These are phyloP conservation scores for Eristalis pertinax DNA, from an alignment of 2,888 invertebrate species.

Conservation along the genomic window DNA sequence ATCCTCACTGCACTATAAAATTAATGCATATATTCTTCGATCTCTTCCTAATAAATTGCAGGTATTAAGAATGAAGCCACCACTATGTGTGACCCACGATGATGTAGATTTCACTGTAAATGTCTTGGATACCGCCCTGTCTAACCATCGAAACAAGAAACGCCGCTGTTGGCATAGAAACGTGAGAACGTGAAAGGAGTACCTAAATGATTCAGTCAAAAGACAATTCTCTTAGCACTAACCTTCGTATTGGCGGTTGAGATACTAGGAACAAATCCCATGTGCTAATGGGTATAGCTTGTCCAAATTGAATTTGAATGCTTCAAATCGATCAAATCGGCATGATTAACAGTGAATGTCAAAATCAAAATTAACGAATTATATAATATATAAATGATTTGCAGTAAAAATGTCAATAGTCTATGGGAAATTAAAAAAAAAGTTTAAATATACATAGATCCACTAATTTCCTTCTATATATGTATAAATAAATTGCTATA, in stretches of 20 bases:
- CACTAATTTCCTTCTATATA: too few relatives aligned
- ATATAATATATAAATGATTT: too few relatives aligned
- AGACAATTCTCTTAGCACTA: neutral
- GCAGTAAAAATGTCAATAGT: too few relatives aligned
- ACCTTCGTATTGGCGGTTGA: neutral
- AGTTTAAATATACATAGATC: too few relatives aligned
- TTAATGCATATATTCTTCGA: neutral
- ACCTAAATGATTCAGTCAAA: slow-evolving; percentile 1
- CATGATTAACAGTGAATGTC: neutral
- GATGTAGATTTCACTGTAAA: slow-evolving; percentile 90
- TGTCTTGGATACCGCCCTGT: slow-evolving; percentile 82
- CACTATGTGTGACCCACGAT: slow-evolving; percentile 93
- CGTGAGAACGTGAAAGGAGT: slow-evolving; percentile 51
- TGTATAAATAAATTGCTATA: too few relatives aligned
- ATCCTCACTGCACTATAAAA: neutral
- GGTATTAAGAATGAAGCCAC: slow-evolving; percentile 96
- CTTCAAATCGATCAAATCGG: slow-evolving; percentile 21
- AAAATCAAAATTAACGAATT: too few relatives aligned
- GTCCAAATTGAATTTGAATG: slow-evolving; percentile 44
- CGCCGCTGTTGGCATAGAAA: slow-evolving; percentile 77
- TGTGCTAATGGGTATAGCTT: neutral
- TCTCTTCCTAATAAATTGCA: slow-evolving; percentile 78
- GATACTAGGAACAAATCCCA: slow-evolving; percentile 10
- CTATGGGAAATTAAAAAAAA: too few relatives aligned
- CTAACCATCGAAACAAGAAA: slow-evolving; percentile 76